A percentile compares a stretch with the other conserved stretches of the same genome.
Evolutionary conservation across 2,797 vertebrate genomes (phyloP).

Genomic region (Pipistrellus pygmaeus): DNA sequence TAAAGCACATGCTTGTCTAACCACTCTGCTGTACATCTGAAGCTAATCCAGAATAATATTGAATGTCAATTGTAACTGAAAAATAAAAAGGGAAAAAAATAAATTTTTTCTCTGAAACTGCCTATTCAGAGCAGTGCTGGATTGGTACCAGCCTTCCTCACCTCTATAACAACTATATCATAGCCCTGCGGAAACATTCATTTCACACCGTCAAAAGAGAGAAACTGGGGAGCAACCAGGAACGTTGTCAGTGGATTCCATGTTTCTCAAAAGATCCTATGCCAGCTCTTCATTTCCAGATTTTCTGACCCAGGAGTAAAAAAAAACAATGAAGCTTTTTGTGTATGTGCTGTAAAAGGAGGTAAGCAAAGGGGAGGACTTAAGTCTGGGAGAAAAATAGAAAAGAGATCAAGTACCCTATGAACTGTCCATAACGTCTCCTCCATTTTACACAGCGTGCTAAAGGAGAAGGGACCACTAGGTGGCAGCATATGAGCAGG

Average conservation of each 20-base stretch:
- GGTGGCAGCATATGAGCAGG: slow-evolving; percentile 84
- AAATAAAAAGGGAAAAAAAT: background rate
- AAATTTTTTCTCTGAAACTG: background rate
- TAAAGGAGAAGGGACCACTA: slow-evolving; percentile 79
- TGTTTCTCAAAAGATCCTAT: background rate
- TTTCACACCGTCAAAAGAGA: background rate
- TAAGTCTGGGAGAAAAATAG: background rate
- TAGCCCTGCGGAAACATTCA: background rate
- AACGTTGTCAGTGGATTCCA: background rate
- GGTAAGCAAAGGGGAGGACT: background rate
- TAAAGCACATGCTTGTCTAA: background rate
- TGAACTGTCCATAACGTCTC: background rate
- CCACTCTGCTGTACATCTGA: background rate
- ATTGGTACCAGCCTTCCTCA: background rate
- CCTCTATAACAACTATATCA: background rate
- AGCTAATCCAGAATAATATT: background rate
- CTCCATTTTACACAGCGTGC: slow-evolving; percentile 51
- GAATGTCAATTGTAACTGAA: background rate
- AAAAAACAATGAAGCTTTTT: background rate
- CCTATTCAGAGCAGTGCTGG: background rate
- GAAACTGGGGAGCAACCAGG: background rate
- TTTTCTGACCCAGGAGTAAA: background rate
- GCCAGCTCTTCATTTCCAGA: slow-evolving; percentile 25
- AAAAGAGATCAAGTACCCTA: background rate
- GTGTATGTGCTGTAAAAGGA: background rate